Base-by-base conservation (phyloP, 2,113 vertebrate species). In the Herpailurus yagouaroundi region DNA sequence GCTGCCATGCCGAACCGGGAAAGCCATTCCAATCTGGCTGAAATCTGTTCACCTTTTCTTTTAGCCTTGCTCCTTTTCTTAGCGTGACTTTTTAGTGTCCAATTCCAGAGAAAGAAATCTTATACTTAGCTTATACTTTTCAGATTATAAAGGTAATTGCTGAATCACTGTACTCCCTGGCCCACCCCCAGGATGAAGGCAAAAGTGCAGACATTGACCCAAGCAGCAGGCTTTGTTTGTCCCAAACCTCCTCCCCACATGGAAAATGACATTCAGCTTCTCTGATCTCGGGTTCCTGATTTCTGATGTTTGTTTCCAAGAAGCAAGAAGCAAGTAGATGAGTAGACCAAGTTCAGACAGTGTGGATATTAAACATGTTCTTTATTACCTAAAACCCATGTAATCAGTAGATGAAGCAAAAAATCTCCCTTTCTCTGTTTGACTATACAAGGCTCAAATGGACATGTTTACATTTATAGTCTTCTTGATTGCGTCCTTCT, bases 101-200 rank as follows among this genome's bases (percentile, higher is more conserved):
- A 66, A 68, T 76, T 96, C 33, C 77, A 93, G 21, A 73, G 60
- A 29, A 90, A 64, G 23, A 66, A 64, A 55, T 63, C 48, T 76
- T 55, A 50, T 52, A 25, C 15, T 97, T 74, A 36, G 29, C 27
- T 89, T 69, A 91, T n/a, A 41, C 31, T 73, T 97, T 96, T 79
- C 33, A 36, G 81, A 89, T 50, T 71, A 36, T 85, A 52, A 90
- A 13, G 33, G 31, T 15, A 77, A 48, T 68, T 82, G 60, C 71
- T 96, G 38, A 93, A 48, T 68, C 9, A 57, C 14, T 66, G 23
- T 69, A 33, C 29, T 86, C 21, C 7, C 4, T 60, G 38, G 13
- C 23, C 29, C 33, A 80, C 18, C 5, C 16, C 60, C 12, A 14
- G 16, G n/a, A 68, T 60, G 74, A 93, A 82, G 4, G 13, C 13